A percentile compares a stretch with the other conserved stretches of the same genome.
These are phyloP conservation scores for Hoplostethus mediterraneus DNA, from an alignment of 2,797 vertebrate species.

Conservation along the genomic window DNA sequence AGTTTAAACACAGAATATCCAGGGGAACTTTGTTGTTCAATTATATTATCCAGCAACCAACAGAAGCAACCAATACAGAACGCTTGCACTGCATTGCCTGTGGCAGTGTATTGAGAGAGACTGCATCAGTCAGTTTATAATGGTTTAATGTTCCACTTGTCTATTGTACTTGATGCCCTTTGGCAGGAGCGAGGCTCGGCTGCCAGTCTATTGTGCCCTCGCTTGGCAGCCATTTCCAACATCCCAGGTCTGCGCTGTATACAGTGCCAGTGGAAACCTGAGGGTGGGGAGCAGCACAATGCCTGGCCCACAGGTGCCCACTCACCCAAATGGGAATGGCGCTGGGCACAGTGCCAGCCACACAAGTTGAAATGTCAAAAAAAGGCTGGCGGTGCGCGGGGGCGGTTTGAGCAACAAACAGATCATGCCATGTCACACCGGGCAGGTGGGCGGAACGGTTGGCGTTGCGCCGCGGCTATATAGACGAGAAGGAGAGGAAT, in stretches of 20 bases:
- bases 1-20: neutral
- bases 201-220: conserved; percentile 66
- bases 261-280: conserved; percentile 45
- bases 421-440: conserved; percentile 63
- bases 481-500: conserved; percentile 11
- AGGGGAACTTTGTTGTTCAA: neutral
- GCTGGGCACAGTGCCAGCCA: conserved; percentile 52
- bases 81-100: conserved; percentile 32
- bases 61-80: neutral
- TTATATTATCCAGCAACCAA: neutral
- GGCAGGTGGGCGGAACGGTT: conserved; percentile 43
- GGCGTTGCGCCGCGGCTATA: neutral
- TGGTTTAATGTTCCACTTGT: conserved; percentile 64
- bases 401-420: conserved; percentile 56
- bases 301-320: conserved; percentile 71
- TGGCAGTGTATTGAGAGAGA: conserved; percentile 48
- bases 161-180: conserved; percentile 68
- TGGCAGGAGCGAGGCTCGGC: conserved; percentile 51
- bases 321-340: conserved; percentile 71
- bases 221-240: conserved; percentile 71
- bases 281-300: conserved; percentile 23
- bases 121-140: conserved; percentile 53
- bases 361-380: conserved; percentile 79
- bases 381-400: conserved; percentile 53
- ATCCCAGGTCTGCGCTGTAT: conserved; percentile 62